Evolutionary conservation across 2,888 invertebrate species (phyloP).

Genomic region (Crossocerus cetratus): DNA sequence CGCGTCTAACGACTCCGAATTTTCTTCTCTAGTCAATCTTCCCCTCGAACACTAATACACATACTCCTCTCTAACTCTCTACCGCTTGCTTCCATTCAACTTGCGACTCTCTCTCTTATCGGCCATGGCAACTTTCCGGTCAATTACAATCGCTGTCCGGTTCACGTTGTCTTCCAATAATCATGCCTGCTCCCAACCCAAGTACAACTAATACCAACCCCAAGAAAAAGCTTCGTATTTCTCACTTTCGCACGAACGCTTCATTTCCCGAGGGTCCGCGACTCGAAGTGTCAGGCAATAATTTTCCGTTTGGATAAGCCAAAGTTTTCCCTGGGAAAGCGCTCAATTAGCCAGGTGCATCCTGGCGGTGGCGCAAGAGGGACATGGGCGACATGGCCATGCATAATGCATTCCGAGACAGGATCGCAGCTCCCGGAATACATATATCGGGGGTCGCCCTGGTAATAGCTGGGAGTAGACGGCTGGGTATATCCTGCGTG

Average conservation of each 20-base stretch:
- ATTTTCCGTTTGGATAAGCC: no score
- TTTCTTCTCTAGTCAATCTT: not conserved
- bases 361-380: not conserved
- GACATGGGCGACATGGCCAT: not conserved
- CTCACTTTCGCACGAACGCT: no score
- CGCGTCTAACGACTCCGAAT: not conserved
- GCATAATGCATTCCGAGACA: not conserved
- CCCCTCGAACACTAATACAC: not conserved
- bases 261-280: no score
- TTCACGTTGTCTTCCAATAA: no score
- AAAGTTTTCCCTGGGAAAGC: not conserved
- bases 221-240: no score
- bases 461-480: not conserved
- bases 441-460: not conserved
- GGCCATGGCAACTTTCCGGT: no score
- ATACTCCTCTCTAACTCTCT: not conserved
- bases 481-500: not conserved
- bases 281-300: no score
- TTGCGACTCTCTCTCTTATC: not conserved
- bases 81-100: not conserved
- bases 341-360: slow-evolving; percentile 1
- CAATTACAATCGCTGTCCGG: no score
- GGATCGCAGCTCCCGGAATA: not conserved
- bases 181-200: no score
- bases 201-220: no score